These are phyloP conservation scores for Heterotilapia buettikoferi DNA, from an alignment of 2,113 vertebrate genomes.

Conservation along the genomic window DNA sequence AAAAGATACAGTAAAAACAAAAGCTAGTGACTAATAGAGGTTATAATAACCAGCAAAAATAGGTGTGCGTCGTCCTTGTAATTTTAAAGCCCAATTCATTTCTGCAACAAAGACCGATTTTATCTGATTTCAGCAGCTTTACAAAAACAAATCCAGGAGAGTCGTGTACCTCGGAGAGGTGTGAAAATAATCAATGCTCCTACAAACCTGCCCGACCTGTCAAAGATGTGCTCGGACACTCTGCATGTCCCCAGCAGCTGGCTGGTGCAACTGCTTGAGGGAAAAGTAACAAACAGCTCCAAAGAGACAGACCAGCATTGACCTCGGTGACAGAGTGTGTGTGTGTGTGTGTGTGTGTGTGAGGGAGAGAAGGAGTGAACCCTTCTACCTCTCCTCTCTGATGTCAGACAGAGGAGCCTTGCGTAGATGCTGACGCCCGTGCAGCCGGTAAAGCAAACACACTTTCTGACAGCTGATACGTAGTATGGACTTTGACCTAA, in stretches of 20 bases:
- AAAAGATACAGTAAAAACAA: neutral
- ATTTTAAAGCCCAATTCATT: neutral
- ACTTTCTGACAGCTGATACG: constrained; percentile 24
- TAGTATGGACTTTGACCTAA: constrained; percentile 24
- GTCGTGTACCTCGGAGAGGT: neutral
- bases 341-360: neutral
- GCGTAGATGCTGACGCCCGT: constrained; percentile 14
- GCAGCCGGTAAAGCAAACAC: constrained; percentile 36
- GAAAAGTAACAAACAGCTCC: neutral
- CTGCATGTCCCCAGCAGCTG: neutral
- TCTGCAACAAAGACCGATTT: neutral
- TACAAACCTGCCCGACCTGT: neutral
- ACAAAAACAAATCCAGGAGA: neutral
- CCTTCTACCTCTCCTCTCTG: neutral
- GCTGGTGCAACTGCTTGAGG: neutral
- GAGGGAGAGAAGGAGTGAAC: neutral
- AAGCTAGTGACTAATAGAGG: neutral
- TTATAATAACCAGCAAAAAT: neutral
- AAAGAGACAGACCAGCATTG: neutral
- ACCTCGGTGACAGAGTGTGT: neutral
- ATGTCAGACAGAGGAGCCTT: constrained; percentile 21
- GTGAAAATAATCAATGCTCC: neutral
- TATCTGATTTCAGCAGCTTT: neutral
- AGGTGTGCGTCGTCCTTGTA: neutral
- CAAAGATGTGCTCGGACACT: neutral